Base-by-base conservation (phyloP, 2,888 invertebrate species). In the Megalurothrips usitatus region DNA sequence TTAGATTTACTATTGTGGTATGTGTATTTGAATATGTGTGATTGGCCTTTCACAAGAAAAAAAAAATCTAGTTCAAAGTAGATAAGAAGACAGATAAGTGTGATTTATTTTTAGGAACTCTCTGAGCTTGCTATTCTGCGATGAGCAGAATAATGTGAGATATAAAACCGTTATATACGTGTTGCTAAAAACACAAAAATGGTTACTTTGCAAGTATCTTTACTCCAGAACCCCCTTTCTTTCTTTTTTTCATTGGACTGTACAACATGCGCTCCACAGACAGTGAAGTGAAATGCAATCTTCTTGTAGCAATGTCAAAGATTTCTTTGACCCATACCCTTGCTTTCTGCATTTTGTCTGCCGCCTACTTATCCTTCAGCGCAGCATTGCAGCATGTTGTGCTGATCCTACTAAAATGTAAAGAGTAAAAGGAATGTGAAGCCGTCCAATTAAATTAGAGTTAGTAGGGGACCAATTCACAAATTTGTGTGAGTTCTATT, bases 71-170 rank as follows among this genome's bases (percentile, higher is more conserved):
- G 68, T 75, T 75, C 26, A 23, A 26, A 75, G 23, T 75, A 75
- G 68, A 12, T 75, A 75, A 75, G n/a, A 75, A 23, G 68, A 75
- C 68, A 75, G 68, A 75, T 75, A 75, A 75, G 68, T 75, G 68
- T 75, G 68, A 75, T 75, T 75, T 75, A 75, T 11, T 75, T 75
- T 75, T 75, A 75, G 68, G 68, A 26, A 75, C 8, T 75, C 12
- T 75, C 68, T 26, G 14, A 75, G 26, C 26, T 26, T 75, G 68
- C 26, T 26, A 26, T 26, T 26, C 68, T 75, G 26, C 11, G 68
- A 43, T 4, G 34, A 43, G 34, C 34, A 4, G 34, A 43, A 43
- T 2, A 43, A 43, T 4, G 2, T 43, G 34, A 58, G 58, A 19
- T 58, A 17, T 17, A 58, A 58, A 58, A 4, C 58, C 4, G 11